Evolutionary conservation across 2,113 vertebrate genomes (phyloP), one percentile per base, ranked within the genome.

Genomic region (Perognathus longimembris): DNA sequence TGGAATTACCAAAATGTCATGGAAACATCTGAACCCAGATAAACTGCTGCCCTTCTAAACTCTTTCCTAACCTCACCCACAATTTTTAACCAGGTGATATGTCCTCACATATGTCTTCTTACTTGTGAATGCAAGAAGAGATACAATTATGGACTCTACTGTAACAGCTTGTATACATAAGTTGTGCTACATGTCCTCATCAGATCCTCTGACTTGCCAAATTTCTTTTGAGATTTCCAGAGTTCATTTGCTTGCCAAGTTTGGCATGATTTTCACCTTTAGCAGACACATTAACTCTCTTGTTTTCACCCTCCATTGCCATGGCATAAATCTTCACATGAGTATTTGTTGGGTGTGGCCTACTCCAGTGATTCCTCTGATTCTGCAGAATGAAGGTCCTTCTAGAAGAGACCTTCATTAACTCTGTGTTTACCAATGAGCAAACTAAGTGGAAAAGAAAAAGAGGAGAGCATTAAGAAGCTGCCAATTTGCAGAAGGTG

Each of bases 101-200:
- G 24, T 78, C 14, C 28, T 93, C 71, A 45, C 84, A 38, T 54
- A 21, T 75, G 2, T 63, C 20, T 66, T 45, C 64, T 61, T 42
- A n/a, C 10, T 57, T 54, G 66, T 91, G 86, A 30, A 64, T 90
- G 90, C 61, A 87, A 66, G 82, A 85, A 89, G 42, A 86, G 50
- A 74, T 1, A 10, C 50, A 69, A 86, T 83, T 75, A 54, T 15
- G 57, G 26, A 74, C 24, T 59, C 74, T 42, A 6, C 30, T 85
- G 6, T 69, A 26, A 45, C 28, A 92, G 6, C 85, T 73, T 85
- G 54, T 42, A 45, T 90, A 40, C 79, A 38, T 87, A 54, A 66
- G 3, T 38, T 59, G 42, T 76, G 67, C 73, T 63, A 85, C 50
- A 14, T 17, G 6, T 77, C 74, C n/a, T 90, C 8, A 6, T 86